These are phyloP conservation scores for Troides helena DNA, from an alignment of 2,888 invertebrate species.

Conservation along the genomic window DNA sequence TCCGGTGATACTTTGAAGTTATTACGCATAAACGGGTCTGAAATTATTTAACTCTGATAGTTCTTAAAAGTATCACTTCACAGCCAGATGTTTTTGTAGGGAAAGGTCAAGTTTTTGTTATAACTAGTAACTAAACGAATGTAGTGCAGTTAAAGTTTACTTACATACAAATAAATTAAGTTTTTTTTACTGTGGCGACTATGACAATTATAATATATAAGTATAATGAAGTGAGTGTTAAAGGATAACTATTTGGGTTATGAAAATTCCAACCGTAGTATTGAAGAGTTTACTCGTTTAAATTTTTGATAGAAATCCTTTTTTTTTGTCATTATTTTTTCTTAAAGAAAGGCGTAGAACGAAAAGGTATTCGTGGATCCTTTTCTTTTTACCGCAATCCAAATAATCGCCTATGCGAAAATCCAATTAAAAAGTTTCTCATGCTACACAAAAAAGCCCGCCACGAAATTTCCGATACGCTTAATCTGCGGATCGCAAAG, in stretches of 20 bases:
- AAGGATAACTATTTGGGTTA: too few relatives aligned
- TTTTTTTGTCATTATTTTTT: not conserved
- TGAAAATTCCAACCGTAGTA: too few relatives aligned
- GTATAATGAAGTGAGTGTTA: too few relatives aligned
- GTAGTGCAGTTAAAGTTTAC: not conserved
- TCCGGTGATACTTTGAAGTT: constrained; percentile 8
- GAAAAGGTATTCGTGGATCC: not conserved
- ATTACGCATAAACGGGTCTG: constrained; percentile 11
- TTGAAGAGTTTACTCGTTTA: not conserved
- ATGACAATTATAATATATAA: too few relatives aligned
- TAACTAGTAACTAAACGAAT: not conserved
- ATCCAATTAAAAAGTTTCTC: constrained; percentile 29
- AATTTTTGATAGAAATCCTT: not conserved
- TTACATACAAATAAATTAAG: not conserved
- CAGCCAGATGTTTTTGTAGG: not conserved
- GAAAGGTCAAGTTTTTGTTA: not conserved
- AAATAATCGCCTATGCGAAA: constrained; percentile 14
- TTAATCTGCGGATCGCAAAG: constrained; percentile 29
- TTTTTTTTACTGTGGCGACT: too few relatives aligned
- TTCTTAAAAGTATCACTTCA: constrained; percentile 3
- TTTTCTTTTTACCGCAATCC: not conserved
- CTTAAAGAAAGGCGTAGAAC: not conserved
- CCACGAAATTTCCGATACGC: constrained; percentile 24
- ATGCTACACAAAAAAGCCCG: constrained; percentile 11
- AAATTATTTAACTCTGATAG: not conserved